Percentiles rank a stretch among this genome's conserved stretches.
Conservation (phyloP, 2,797 vertebrate genomes). For the Lates japonicus region DNA sequence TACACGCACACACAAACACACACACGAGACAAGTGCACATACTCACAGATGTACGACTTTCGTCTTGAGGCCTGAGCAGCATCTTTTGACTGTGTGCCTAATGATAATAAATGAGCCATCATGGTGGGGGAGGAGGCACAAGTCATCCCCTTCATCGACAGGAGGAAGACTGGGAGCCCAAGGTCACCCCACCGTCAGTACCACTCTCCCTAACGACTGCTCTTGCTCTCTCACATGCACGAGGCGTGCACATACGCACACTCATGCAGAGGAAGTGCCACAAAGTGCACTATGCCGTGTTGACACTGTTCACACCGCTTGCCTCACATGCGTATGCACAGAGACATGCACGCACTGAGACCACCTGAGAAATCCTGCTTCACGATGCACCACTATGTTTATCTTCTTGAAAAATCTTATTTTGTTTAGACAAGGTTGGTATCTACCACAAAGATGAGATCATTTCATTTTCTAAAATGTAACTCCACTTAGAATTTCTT, state of each 20-base stretch:
- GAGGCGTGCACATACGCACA: slow-evolving; percentile 19
- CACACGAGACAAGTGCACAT: slow-evolving; percentile 11
- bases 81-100: slow-evolving; percentile 86
- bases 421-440: not conserved
- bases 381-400: not conserved
- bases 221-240: slow-evolving; percentile 49
- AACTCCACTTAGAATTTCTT: not conserved
- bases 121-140: slow-evolving; percentile 86
- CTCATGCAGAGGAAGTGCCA: slow-evolving; percentile 6
- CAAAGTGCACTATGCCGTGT: slow-evolving; percentile 7
- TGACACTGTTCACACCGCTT: not conserved
- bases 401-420: not conserved
- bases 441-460: not conserved
- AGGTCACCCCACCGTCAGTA: slow-evolving; percentile 86
- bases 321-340: not conserved
- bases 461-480: not conserved
- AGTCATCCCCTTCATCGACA: slow-evolving; percentile 87
- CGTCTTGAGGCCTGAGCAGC: slow-evolving; percentile 80
- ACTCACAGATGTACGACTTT: slow-evolving; percentile 51
- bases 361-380: slow-evolving; percentile 14
- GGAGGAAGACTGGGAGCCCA: slow-evolving; percentile 81
- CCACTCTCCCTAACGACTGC: slow-evolving; percentile 86
- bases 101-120: slow-evolving; percentile 90
- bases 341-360: slow-evolving; percentile 1
- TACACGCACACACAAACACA: slow-evolving; percentile 13